These are phyloP conservation scores for Acropora yongei DNA, from an alignment of 64 coral and sea anemone genomes.

Conservation along the genomic window DNA sequence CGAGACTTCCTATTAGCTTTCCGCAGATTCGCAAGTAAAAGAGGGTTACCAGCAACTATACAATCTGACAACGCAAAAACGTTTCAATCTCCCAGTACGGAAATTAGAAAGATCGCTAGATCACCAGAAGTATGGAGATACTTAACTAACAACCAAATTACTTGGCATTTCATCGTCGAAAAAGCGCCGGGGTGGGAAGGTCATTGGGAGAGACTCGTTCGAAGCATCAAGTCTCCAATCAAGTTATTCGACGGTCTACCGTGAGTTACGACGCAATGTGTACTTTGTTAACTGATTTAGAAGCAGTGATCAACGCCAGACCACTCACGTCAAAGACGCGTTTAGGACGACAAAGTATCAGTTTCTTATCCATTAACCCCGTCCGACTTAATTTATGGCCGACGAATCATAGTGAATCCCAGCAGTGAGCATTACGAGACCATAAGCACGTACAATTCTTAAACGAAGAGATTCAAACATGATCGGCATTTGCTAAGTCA, in stretches of 20 bases:
- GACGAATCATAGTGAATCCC: no score
- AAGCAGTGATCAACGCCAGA: slow-evolving; percentile 14
- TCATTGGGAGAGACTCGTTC: slow-evolving; percentile 2
- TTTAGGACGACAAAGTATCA: background rate
- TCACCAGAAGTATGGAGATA: slow-evolving; percentile 31
- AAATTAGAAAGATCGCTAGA: background rate
- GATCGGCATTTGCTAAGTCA: no score
- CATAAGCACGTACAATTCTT: no score
- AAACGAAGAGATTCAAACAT: no score
- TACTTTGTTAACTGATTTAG: background rate
- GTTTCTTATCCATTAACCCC: slow-evolving; percentile 8
- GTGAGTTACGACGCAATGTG: background rate
- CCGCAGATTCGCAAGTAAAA: background rate
- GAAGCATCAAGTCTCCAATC: background rate
- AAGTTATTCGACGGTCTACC: background rate
- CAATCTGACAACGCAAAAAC: slow-evolving; percentile 45
- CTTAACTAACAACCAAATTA: slow-evolving; percentile 17
- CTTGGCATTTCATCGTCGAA: slow-evolving; percentile 20
- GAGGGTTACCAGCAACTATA: background rate
- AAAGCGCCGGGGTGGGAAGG: slow-evolving; percentile 39
- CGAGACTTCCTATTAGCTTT: background rate
- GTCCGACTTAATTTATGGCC: background rate
- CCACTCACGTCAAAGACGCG: background rate
- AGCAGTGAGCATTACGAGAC: no score
- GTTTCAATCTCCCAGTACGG: background rate